Evolutionary conservation across 2,113 vertebrate species (phyloP), one percentile per base, ranked within the genome.

Genomic region (Mesoclemmys tuberculata): DNA sequence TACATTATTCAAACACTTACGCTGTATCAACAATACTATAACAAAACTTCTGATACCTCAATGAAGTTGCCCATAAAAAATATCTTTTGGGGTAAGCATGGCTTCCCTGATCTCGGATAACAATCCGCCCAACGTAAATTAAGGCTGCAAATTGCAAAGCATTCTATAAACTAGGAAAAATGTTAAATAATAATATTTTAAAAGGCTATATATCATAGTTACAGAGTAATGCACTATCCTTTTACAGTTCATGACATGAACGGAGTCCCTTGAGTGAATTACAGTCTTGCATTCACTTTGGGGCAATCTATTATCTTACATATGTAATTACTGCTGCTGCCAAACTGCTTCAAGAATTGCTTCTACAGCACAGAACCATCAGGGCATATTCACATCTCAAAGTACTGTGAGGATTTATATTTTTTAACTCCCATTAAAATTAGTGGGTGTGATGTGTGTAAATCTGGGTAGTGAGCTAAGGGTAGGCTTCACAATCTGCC

Each of bases 171-270:
- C 38, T 88, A 44, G 88, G 86, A 88, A 94, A 88, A 91, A 90
- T 88, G 29, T 48, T 75, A 92, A 89, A 90, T 41, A 68, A 95
- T 96, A 97, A 96, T 93, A 97, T 91, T 97, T 94, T 94, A 90
- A 97, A 94, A 93, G n/a, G 29, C 26, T 95, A 56, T 88, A 84
- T 68, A 94, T 96, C 96, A 97, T 94, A 96, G 93, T 87, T 96
- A 64, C 54, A 87, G 49, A 93, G 74, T 92, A 96, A 97, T 93
- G 93, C 41, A 94, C 41, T 93, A 11, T 84, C 56, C 64, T 97
- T 97, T 94, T 80, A 78, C 84, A 87, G 61, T 91, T 89, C 80
- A 68, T 91, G 61, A 95, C 84, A 94, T 92, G 87, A 95, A 80
- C 78, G 90, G 84, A 97, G 44, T 84, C 86, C 55, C 74, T 88